Evolutionary conservation across 2,797 vertebrate species (phyloP), one percentile per base, ranked within the genome.

Genomic region (Muscicapa comitata): DNA sequence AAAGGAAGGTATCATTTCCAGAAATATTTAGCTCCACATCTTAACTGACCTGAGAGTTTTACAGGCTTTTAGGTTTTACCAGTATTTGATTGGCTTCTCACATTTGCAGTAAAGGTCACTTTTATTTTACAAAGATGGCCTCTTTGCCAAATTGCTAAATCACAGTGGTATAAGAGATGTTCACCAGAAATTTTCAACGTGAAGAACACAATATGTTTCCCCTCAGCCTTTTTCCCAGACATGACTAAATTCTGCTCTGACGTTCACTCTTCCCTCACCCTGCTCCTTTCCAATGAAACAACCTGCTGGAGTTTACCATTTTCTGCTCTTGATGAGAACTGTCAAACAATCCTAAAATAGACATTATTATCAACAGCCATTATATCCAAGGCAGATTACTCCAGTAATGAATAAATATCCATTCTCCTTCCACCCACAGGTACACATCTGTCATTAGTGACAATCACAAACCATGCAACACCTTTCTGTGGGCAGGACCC

Each of bases 341-440:
- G 59, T 90, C 90, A 95, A 79, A 74, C 40, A 91, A 83, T 38
- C 48, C 37, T 71, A 74, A 91, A 95, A 88, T n/a, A 94, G 40
- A 19, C 28, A 45, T 79, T 82, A 73, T 76, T 85, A 86, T 71
- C 6, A 3, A 55, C 51, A 76, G 29, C 33, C 37, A 35, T 86
- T 88, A 62, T 73, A 88, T 80, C 13, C 48, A 70, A 81, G 51
- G 37, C 43, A 95, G 12, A 33, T 88, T 70, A 58, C 47, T 66
- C 47, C 35, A 38, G 40, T 79, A 89, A 92, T 84, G 86, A 83
- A 68, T 72, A 81, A 75, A 53, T 65, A 90, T 55, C 88, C 51
- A 4, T 88, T 89, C 59, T 83, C n/a, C 31, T 92, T 94, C 82
- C 55, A 66, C 43, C 31, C 67, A 66, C 63, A 87, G 43, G 50